Evolutionary conservation across 2,888 invertebrate genomes (phyloP).

Genomic region (Syrphus vitripennis): DNA sequence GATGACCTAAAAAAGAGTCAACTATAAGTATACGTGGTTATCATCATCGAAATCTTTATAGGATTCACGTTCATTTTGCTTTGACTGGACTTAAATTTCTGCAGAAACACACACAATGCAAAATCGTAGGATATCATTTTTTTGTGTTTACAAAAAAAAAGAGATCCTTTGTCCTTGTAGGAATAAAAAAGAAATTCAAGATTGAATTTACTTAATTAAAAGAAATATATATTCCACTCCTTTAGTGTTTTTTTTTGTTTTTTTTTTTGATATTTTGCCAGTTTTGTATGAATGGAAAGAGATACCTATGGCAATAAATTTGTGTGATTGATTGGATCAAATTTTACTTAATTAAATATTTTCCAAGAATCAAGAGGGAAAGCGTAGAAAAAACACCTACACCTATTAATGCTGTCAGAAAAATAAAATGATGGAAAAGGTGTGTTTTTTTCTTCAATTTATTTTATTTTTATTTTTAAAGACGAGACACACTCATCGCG

Average conservation of each 20-base stretch:
- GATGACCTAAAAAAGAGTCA: conserved; percentile 15
- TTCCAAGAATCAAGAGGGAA: background rate
- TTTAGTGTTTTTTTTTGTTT: conserved; percentile 16
- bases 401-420: background rate
- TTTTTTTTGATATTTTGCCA: background rate
- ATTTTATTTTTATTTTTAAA: background rate
- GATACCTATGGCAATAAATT: no score
- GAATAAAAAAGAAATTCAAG: background rate
- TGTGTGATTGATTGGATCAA: conserved; percentile 64
- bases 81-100: conserved; percentile 26
- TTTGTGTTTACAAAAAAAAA: background rate
- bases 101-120: background rate
- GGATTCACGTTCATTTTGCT: conserved; percentile 29
- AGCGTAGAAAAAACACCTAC: background rate
- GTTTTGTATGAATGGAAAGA: background rate
- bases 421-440: conserved; percentile 29
- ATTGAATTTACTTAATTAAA: conserved; percentile 63
- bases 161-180: background rate
- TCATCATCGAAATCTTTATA: conserved; percentile 23
- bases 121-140: background rate
- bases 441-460: background rate
- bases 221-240: conserved; percentile 49
- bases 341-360: conserved; percentile 64
- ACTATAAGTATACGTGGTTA: background rate
- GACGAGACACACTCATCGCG: background rate